These are phyloP conservation scores for Sebastes hubbsi DNA, from an alignment of 2,797 vertebrate species.

Conservation along the genomic window DNA sequence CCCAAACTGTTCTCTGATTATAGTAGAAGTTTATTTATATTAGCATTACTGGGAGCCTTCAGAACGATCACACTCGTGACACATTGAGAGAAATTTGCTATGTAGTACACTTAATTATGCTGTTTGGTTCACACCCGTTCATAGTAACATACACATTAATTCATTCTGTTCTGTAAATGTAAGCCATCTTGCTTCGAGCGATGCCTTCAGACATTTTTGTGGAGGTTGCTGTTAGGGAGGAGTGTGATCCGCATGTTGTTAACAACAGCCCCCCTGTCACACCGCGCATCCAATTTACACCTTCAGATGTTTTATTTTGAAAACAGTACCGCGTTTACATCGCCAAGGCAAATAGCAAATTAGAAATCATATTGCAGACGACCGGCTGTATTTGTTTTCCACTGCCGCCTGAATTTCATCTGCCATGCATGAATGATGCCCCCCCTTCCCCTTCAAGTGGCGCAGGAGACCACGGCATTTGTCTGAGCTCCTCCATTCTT, in stretches of 20 bases:
- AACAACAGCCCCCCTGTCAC: conserved; percentile 23
- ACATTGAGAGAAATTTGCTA: conserved; percentile 1
- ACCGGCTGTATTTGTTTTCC: conserved; percentile 47
- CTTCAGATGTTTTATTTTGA: conserved; percentile 51
- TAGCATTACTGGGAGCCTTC: neutral
- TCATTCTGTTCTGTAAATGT: conserved; percentile 28
- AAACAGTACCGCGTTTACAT: conserved; percentile 39
- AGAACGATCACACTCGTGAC: neutral
- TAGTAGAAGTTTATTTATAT: neutral
- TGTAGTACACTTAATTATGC: conserved; percentile 7
- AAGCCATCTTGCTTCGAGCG: conserved; percentile 17
- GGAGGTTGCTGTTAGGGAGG: conserved; percentile 20
- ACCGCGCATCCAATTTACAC: conserved; percentile 49
- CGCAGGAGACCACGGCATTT: conserved; percentile 16
- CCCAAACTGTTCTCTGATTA: neutral
- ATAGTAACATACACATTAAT: conserved; percentile 7
- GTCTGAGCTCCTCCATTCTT: conserved; percentile 38
- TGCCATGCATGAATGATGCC: conserved; percentile 53
- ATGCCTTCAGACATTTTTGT: conserved; percentile 22
- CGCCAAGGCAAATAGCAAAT: conserved; percentile 53
- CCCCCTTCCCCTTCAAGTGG: conserved; percentile 17
- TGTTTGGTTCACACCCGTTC: conserved; percentile 28
- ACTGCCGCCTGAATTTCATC: conserved; percentile 52
- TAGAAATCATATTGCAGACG: conserved; percentile 38
- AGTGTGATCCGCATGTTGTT: conserved; percentile 40